Base-by-base conservation (phyloP, 2,113 vertebrate genomes). In the Podarcis cretensis region DNA sequence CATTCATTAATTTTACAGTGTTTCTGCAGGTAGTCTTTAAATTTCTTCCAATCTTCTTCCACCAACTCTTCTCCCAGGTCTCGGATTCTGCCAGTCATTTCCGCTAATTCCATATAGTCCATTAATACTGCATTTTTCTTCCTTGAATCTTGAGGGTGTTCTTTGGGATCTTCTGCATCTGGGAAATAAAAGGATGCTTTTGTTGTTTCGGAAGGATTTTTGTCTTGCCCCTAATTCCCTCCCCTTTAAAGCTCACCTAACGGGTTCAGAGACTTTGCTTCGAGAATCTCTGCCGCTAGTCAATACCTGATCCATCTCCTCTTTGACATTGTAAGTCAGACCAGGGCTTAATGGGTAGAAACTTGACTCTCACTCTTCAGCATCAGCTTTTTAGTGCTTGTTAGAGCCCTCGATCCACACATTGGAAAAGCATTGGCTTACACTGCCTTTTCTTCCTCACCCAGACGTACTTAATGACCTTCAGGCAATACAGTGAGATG, bases 401-500 rank as follows among this genome's bases (percentile, higher is more conserved):
- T 93, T 95, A 94, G 48, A 93, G 78, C 81, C 86, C 92, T 92
- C 88, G 75, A 87, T 93, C 95, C 85, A 81, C 88, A 85, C 89
- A 93, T 88, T 77, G 59, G 91, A 92, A 95, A 94, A 87, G 95
- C 91, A 94, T 96, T 89, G 87, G 93, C 83, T 97, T 97, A 96
- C 96, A 89, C 81, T 90, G 89, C 77, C 69, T 80, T 78, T 92
- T 63, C 71, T 89, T 81, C 84, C 59, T 3, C 83, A 65, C 92
- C 92, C 94, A 91, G 32, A 90, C 89, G 83, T 91, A 87, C 94
- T 92, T 94, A 80, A 84, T 95, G 96, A 97, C 97, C 97, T 97
- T 97, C 92, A 95, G 87, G 90, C 89, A 80, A 86, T 30, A 43
- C 88, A 83, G 43, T 92, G 92, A 54, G 48, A 96, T 96, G 93